Evolutionary conservation across 2,113 vertebrate species (phyloP), one percentile per base, ranked within the genome.

Genomic region (Martes martes): DNA sequence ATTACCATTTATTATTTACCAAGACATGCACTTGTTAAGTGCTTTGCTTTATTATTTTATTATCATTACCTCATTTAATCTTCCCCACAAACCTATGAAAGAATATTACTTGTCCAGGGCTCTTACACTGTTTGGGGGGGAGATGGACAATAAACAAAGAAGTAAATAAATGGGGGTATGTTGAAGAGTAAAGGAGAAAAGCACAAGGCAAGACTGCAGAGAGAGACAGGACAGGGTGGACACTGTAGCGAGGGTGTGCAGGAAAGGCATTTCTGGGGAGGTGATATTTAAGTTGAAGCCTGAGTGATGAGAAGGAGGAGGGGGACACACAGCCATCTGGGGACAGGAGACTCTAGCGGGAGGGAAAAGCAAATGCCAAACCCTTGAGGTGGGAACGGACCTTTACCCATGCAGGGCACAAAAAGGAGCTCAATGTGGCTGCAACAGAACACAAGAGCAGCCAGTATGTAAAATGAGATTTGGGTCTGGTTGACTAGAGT

Each of bases 391-490:
- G 33, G 59, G 61, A 80, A 23, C 1, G 4, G 24, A 67, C 50
- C 15, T 81, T 42, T 80, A 33, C 26, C 45, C 13, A 65, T 3
- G 3, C 47, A 0, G 45, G 65, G 61, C 36, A 26, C 67, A 92
- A 85, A 45, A n/a, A 11, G 31, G 80, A n/a, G 65, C 36, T 74
- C 28, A 1, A 1, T 1, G 4, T 9, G 31, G 23, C 80, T 57
- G 23, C 50, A 7, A 4, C 59, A 52, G 55, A 86, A 47, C 4
- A 0, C 2, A 11, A 61, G 26, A 45, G 50, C 0, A 0, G n/a
- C 2, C 3, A 61, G 42, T 1, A 16, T 7, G 7, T 26, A 23
- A 42, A 89, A 36, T 2, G 71, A 94, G 88, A 78, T 36, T 82
- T 18, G 0, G 76, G 18, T 23, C 78, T 85, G 52, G 42, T 14